Base-by-base conservation (phyloP, 2,113 vertebrate species). In the Aleadryas rufinucha region DNA sequence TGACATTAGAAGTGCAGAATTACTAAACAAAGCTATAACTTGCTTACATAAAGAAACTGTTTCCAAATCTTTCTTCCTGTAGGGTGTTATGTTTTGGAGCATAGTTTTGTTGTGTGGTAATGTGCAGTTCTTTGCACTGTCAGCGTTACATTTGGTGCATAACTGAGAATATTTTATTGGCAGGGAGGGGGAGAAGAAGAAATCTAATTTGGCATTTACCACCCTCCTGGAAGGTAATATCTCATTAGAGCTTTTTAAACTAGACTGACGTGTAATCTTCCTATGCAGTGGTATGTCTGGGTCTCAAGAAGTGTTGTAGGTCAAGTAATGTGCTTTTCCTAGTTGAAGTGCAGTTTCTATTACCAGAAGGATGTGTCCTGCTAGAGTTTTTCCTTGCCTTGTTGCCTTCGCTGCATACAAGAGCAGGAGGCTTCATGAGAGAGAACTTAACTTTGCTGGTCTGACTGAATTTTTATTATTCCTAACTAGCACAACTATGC, bases 41-140 rank as follows among this genome's bases (percentile, higher is more conserved):
- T 86, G 66, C 70, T 93, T 93, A 90, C 71, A 71, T 89, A 88
- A 91, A 66, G 69, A 79, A 93, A 86, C 21, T 23, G n/a, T 84
- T 91, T 94, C 94, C 81, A 94, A 90, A 61, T 95, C 64, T 84
- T 74, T 84, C 64, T 96, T 95, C 78, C 87, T 95, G 91, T 95
- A 81, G 91, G 79, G 85, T 90, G 45, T 84, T 95, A 59, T 23
- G 45, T 95, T 96, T 95, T 88, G 75, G 76, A 95, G 68, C 76
- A 85, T 93, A 95, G 68, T 82, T 94, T 57, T 95, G 68, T 93
- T 93, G 49, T 95, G 89, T 96, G 60, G 64, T 94, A 83, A 84
- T 94, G 49, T 60, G 83, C 49, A 72, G 53, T 53, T 88, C 44
- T 84, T 90, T 90, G 63, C 61, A 47, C 35, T 82, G 57, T 84